Evolutionary conservation across 2,888 invertebrate species (phyloP), one percentile per base, ranked within the genome.

Genomic region (Patella caerulea): DNA sequence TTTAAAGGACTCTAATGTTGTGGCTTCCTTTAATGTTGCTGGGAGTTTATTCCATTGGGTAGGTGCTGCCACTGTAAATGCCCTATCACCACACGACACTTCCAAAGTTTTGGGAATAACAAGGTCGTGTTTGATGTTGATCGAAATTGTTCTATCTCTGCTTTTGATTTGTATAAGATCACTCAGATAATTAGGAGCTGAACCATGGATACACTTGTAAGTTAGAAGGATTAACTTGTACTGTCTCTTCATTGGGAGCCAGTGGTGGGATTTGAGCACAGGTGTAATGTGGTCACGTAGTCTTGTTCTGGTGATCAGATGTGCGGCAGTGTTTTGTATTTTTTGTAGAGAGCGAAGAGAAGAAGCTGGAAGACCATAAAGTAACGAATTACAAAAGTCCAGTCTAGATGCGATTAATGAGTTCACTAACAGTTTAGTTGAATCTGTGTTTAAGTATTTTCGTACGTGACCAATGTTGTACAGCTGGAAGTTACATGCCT

Each of bases 281-380:
- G 73, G 55, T 55, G 56, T 56, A 11, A 73, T 56, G 29, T 73
- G 55, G n/a, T 54, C 54, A 14, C 19, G 29, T 56, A n/a, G 54
- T 34, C 12, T 19, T 56, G 73, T 73, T 56, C 17, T 56, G 19
- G 73, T 73, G 17, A 55, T 56, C n/a, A 73, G 54, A 14, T 56
- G 24, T 9, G 73, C 73, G 19, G 73, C 73, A 53, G 73, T 73
- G 15, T 73, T 73, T 29, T 73, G 73, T 17, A 73, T n/a, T 7
- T 54, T 54, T 56, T 73, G 73, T 19, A 73, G 55, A 7, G 24
- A n/a, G 19, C 29, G 19, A 55, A 73, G 54, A 19, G 5, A 54
- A 55, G 56, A 34, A 55, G 19, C 24, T 54, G 73, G 55, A 34
- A 29, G 54, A 29, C 56, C 56, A 34, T 24, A 34, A 19, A 73